Conservation (phyloP, 2,797 vertebrate genomes). For the Paguma larvata region DNA sequence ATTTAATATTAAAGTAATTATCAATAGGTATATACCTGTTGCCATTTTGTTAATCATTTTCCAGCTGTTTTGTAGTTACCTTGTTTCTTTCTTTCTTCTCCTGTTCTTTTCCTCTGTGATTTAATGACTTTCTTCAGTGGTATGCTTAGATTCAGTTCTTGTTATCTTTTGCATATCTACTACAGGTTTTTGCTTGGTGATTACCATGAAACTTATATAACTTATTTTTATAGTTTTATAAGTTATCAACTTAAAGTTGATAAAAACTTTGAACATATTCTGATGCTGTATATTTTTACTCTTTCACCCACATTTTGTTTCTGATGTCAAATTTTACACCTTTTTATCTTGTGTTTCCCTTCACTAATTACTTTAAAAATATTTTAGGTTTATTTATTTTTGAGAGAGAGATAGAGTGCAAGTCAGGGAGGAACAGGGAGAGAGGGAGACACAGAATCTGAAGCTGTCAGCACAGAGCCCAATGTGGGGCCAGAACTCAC, state of each 20-base stretch:
- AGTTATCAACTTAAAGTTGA: background rate
- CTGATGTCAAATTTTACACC: background rate
- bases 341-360: background rate
- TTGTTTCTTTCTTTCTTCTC: background rate
- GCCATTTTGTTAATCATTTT: background rate
- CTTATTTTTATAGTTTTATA: background rate
- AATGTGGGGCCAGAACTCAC: no score
- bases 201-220: background rate
- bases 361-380: background rate
- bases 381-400: background rate
- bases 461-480: no score
- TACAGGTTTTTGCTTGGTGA: background rate
- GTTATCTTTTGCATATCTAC: background rate
- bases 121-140: background rate
- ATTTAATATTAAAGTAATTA: background rate
- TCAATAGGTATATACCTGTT: background rate
- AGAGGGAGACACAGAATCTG: no score
- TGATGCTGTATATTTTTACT: background rate
- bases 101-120: background rate
- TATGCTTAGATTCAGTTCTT: background rate
- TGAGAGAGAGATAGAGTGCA: no score
- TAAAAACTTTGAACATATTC: background rate
- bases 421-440: no score
- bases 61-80: background rate
- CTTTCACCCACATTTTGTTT: background rate